These are phyloP conservation scores for Dicycla oo DNA, from an alignment of 2,888 invertebrate species.

Conservation along the genomic window DNA sequence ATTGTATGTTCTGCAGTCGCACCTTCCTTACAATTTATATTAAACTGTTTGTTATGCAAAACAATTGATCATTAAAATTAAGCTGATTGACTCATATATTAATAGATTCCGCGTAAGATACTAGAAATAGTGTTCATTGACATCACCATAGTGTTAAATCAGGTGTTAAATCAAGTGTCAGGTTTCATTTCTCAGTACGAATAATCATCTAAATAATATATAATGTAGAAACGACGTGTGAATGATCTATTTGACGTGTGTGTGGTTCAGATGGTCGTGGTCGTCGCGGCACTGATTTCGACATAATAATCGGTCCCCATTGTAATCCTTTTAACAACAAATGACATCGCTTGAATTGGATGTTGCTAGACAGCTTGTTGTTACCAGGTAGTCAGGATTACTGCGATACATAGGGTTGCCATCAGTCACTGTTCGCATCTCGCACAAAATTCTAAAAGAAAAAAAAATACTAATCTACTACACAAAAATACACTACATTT, in stretches of 20 bases:
- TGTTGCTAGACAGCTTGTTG: slow-evolving; percentile 34
- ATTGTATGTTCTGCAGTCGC: slow-evolving; percentile 21
- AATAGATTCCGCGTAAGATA: slow-evolving; percentile 8
- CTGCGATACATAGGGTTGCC: slow-evolving; percentile 40
- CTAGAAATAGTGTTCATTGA: slow-evolving; percentile 17
- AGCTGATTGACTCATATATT: slow-evolving; percentile 14
- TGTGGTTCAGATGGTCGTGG: slow-evolving; percentile 32
- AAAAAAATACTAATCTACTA: neutral
- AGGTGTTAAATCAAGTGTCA: slow-evolving; percentile 38
- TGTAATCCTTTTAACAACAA: slow-evolving; percentile 67
- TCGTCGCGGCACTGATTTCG: slow-evolving; percentile 63
- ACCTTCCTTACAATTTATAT: slow-evolving; percentile 18
- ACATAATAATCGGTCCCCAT: slow-evolving; percentile 69
- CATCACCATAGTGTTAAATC: slow-evolving; percentile 3
- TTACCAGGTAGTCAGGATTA: slow-evolving; percentile 42
- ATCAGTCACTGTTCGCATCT: neutral
- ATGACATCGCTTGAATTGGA: slow-evolving; percentile 57
- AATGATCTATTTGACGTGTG: slow-evolving; percentile 18
- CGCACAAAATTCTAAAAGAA: neutral
- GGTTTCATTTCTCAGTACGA: slow-evolving; percentile 16
- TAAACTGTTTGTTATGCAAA: slow-evolving; percentile 13
- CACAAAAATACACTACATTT: neutral
- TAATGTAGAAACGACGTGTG: slow-evolving; percentile 34
- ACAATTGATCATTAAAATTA: slow-evolving; percentile 19
- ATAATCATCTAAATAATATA: slow-evolving; percentile 26